Evolutionary conservation across 2,888 invertebrate genomes (phyloP).

Genomic region (Diaphora mendica): DNA sequence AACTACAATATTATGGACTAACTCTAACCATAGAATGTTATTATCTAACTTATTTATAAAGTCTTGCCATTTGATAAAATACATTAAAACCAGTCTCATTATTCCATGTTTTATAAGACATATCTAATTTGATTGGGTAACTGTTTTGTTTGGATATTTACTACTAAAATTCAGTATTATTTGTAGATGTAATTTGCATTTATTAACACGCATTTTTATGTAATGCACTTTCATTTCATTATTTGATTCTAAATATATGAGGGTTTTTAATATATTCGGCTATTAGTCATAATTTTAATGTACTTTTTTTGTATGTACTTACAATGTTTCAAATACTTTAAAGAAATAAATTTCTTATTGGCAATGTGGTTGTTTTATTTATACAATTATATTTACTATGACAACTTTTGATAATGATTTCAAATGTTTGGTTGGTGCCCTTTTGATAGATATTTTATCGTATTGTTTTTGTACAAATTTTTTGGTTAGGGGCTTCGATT

Average conservation of each 20-base stretch:
- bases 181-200: slow-evolving; percentile 53
- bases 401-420: neutral
- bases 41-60: slow-evolving; percentile 13
- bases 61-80: slow-evolving; percentile 39
- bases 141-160: slow-evolving; percentile 40
- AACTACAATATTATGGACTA: neutral
- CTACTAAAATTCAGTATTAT: slow-evolving; percentile 58
- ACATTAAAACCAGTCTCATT: slow-evolving; percentile 59
- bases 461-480: neutral
- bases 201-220: slow-evolving; percentile 45
- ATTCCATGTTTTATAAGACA: slow-evolving; percentile 61
- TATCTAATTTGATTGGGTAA: slow-evolving; percentile 50
- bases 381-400: neutral
- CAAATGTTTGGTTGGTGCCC: neutral
- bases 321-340: slow-evolving; percentile 74
- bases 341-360: slow-evolving; percentile 78
- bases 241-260: slow-evolving; percentile 37
- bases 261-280: slow-evolving; percentile 54
- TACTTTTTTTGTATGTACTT: slow-evolving; percentile 79
- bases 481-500: neutral
- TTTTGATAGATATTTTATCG: neutral
- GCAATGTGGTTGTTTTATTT: slow-evolving; percentile 47
- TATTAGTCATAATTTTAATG: slow-evolving; percentile 56
- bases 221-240: slow-evolving; percentile 48
- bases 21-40: slow-evolving; percentile 9